Conservation (phyloP, 2,797 vertebrate genomes). For the Nyctalus aviator region DNA sequence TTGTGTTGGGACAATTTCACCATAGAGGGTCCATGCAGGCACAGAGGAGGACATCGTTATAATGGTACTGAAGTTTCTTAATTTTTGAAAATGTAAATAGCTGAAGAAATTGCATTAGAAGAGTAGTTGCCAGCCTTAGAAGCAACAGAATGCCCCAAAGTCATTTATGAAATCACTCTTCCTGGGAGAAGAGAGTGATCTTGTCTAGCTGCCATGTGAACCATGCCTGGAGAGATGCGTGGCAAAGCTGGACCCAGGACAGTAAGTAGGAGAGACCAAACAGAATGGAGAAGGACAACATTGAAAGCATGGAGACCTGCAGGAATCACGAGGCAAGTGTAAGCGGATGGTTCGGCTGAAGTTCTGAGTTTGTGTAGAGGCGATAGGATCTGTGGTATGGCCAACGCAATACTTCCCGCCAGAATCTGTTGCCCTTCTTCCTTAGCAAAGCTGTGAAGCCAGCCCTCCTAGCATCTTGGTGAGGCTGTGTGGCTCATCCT, state of each 20-base stretch:
- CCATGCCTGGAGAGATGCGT: not conserved
- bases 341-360: not conserved
- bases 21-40: not conserved
- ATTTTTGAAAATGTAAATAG: conserved; percentile 39
- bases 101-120: conserved; percentile 41
- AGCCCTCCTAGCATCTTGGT: not conserved
- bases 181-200: not conserved
- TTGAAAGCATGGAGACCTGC: not conserved
- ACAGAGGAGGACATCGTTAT: not conserved
- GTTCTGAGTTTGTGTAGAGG: not conserved
- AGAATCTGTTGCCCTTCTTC: not conserved
- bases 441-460: not conserved
- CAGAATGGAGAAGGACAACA: not conserved
- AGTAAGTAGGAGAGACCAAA: not conserved
- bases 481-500: rapidly evolving
- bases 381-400: not conserved
- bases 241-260: not conserved
- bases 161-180: not conserved
- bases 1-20: not conserved
- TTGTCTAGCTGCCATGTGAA: not conserved
- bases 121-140: not conserved
- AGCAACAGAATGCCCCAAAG: not conserved
- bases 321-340: not conserved
- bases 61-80: not conserved
- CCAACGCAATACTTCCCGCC: not conserved